phyloP scores from a whole-genome alignment of 2,113 vertebrate species.

The Anolis carolinensis region DNA sequence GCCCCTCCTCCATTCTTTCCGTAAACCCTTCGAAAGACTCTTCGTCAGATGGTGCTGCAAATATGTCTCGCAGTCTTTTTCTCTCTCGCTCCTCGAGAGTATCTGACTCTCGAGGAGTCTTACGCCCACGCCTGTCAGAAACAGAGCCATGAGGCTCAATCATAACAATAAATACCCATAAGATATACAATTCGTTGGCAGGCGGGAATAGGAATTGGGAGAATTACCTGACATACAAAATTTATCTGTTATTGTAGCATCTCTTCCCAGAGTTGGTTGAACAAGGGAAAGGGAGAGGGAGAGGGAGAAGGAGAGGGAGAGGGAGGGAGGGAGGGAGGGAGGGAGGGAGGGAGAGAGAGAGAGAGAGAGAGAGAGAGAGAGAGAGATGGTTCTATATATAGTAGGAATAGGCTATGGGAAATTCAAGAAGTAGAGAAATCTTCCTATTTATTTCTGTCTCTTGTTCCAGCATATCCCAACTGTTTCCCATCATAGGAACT shows the following conservation, averaged over 20 bases:
- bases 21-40: too few relatives aligned
- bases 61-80: too few relatives aligned
- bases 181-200: neutral
- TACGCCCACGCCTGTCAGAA: too few relatives aligned
- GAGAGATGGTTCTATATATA: neutral
- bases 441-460: too few relatives aligned
- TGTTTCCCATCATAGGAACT: neutral
- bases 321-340: too few relatives aligned
- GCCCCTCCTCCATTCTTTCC: too few relatives aligned
- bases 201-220: neutral
- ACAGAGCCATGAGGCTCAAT: too few relatives aligned
- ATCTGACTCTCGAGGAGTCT: too few relatives aligned
- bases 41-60: too few relatives aligned
- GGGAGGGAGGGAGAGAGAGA: too few relatives aligned
- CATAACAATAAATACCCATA: neutral
- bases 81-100: too few relatives aligned
- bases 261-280: neutral
- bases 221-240: constrained; percentile 27
- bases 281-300: neutral
- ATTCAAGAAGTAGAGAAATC: neutral
- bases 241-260: neutral
- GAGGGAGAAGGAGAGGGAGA: neutral
- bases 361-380: too few relatives aligned
- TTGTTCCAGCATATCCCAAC: neutral
- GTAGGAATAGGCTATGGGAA: neutral